Base-by-base conservation (phyloP, 2,797 vertebrate species). In the Fundulus diaphanus region DNA sequence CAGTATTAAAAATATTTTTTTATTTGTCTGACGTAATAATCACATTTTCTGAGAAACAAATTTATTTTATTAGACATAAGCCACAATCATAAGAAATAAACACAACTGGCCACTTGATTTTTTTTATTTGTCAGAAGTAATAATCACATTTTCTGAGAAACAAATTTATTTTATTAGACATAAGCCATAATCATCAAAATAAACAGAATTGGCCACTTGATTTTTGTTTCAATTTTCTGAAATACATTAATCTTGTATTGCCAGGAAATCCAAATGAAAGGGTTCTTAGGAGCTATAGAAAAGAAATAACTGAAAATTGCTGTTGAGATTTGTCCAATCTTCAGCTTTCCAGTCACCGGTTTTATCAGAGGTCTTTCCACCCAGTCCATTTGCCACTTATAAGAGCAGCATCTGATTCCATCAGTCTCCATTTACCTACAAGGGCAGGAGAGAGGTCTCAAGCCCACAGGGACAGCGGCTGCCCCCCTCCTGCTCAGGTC, bases 401-500 rank as follows among this genome's bases (percentile, higher is more conserved):
- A 80, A 74, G 71, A 85, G 73, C 74, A 85, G 73, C 82, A 75
- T 80, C 59, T 65, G 77, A 80, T 84, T 73, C 80, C 80, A 73
- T 84, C 87, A 74, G 79, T 85, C 86, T 87, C 70, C 40, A 78
- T 70, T 82, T 69, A 80, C 69, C 82, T 83, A 73, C 84, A 78
- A 83, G 89, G 89, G 82, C 90, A 85, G 86, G 63, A 77, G 74
- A 74, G 78, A 76, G 72, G 84, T 89, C 87, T 87, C 40, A 18
- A 84, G 88, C 82, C 88, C 79, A 51, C 68, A 16, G 87, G 87
- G 83, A 87, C 71, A 27, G 73, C 78, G 68, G 79, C 89, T 63
- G 69, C 73, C 85, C 89, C 87, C 88, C 70, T 31, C 8, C 90
- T 87, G 89, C 90, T 76, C 74, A 71, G 92, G 93, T 90, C 88